Base-by-base conservation (phyloP, 2,888 invertebrate species). In the Rhyacophila evoluta region DNA sequence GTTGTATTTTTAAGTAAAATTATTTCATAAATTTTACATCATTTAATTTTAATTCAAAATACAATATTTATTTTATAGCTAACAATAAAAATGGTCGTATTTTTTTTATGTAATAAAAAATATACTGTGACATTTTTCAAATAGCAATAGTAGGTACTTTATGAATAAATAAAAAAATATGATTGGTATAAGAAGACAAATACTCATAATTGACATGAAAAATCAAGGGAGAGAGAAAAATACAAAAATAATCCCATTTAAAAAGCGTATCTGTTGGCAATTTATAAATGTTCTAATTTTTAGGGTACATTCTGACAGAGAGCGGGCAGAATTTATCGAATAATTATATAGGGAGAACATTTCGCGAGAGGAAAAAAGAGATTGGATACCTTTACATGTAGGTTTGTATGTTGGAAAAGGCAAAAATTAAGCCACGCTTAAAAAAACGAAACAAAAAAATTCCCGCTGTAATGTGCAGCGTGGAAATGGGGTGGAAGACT, bases 201-300 rank as follows among this genome's bases (percentile, higher is more conserved):
- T 27, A 29, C n/a, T 10, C 11, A n/a, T 38, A 38, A 38, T 38
- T 25, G 41, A 74, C 36, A 8, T 33, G 33, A 25, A 39, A 67
- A 74, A 74, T 38, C 27, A 67, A 55, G 12, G 15, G 19, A 27
- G 8, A 37, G 37, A 41, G 28, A 27, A 25, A 36, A 74, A 41
- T n/a, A n/a, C n/a, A 19, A 69, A 71, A 75, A 39, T 25, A 75
- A 69, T 69, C 27, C 75, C 25, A 11, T 27, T 36, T 67, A 25
- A 71, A 71, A 39, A 12, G 70, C 39, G 29, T 39, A 71, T 71
- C 75, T 75, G 38, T 39, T 75, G 39, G 39, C 75, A 75, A 70
- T 39, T 75, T 75, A 39, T 75, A 71, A 71, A 75, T 19, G 41
- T 28, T 28, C 39, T 75, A 75, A 39, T 75, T 71, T 74, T 75